Evolutionary conservation across 2,888 invertebrate genomes (phyloP).

Genomic region (Epistrophe grossulariae): DNA sequence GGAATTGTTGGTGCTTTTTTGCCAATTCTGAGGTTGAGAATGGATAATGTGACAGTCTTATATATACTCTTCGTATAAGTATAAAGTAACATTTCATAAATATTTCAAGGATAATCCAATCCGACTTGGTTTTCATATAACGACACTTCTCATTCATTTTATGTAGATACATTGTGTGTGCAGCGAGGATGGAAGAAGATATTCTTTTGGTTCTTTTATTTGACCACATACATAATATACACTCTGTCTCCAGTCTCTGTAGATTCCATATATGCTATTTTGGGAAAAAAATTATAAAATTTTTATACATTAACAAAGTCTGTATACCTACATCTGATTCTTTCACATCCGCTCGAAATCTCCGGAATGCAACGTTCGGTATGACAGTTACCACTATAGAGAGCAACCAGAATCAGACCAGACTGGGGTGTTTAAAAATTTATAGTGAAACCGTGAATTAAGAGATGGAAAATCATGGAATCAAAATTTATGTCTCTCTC

Average conservation of each 20-base stretch:
- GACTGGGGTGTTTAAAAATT: conserved; percentile 1
- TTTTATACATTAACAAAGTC: neutral
- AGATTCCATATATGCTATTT: neutral
- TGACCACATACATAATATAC: neutral
- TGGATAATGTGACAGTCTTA: conserved; percentile 8
- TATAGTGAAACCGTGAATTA: neutral
- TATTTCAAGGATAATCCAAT: conserved; percentile 61
- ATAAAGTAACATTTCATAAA: conserved; percentile 66
- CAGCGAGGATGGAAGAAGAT: conserved; percentile 1
- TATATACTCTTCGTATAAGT: neutral
- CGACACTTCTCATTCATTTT: conserved; percentile 5
- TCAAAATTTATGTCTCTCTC: neutral
- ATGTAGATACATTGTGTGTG: neutral
- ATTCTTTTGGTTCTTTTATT: neutral
- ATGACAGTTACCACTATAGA: neutral
- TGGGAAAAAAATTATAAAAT: conserved; percentile 1
- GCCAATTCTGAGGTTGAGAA: neutral
- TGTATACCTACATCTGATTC: neutral
- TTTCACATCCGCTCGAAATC: neutral
- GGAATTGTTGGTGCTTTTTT: neutral
- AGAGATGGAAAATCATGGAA: neutral
- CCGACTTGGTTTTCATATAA: conserved; percentile 11
- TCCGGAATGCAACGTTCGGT: neutral
- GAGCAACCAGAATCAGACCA: too few species aligned
- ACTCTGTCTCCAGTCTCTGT: neutral